These are phyloP conservation scores for Leptinotarsa texana DNA, from an alignment of 1,140 invertebrate species.

Conservation along the genomic window DNA sequence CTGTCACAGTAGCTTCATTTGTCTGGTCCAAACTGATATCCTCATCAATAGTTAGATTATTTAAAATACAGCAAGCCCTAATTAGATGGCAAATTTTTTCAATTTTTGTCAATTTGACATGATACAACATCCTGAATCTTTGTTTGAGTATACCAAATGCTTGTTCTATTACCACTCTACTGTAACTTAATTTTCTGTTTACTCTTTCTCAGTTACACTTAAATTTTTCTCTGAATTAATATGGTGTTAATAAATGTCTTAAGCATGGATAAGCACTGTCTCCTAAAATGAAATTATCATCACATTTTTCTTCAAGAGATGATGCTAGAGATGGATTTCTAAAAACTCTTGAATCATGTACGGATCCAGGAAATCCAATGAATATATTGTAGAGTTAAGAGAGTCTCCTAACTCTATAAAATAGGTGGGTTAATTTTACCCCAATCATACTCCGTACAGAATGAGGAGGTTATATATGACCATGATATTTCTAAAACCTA, in stretches of 20 bases:
- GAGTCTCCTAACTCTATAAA: too few relatives aligned
- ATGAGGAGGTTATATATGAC: too few relatives aligned
- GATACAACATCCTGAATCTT: constrained; percentile 16
- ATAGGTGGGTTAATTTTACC: too few relatives aligned
- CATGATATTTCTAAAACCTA: too few relatives aligned
- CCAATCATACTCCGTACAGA: too few relatives aligned
- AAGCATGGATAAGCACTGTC: constrained; percentile 41
- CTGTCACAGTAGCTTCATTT: not conserved
- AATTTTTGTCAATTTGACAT: constrained; percentile 35
- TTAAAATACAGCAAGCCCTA: constrained; percentile 37
- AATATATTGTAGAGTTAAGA: constrained; percentile 29
- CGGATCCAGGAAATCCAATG: constrained; percentile 41
- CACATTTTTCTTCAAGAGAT: constrained; percentile 36
- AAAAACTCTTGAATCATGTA: constrained; percentile 42
- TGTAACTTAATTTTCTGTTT: constrained; percentile 25
- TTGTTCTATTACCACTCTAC: not conserved
- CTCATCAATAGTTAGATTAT: constrained; percentile 37
- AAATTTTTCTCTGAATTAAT: constrained; percentile 27
- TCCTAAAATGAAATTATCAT: constrained; percentile 35
- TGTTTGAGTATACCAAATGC: constrained; percentile 33
- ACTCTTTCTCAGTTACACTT: constrained; percentile 23
- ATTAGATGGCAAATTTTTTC: constrained; percentile 35
- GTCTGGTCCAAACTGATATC: constrained; percentile 19
- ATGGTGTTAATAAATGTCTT: too few relatives aligned
- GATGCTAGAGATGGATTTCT: constrained; percentile 30